Conservation (phyloP, 1,140 invertebrate genomes). For the Drosophila azteca region DNA sequence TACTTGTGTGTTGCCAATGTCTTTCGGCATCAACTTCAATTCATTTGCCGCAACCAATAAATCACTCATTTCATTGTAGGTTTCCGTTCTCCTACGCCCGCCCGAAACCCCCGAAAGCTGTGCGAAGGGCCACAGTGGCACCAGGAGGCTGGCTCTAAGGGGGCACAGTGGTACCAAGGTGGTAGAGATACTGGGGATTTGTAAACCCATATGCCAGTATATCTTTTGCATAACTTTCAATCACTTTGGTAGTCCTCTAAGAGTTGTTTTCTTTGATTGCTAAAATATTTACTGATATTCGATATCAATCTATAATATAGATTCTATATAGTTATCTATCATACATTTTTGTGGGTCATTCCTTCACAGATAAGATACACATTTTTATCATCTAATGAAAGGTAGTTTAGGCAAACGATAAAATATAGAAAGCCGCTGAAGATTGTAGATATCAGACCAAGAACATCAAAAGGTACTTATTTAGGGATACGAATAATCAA, state of each 20-base stretch:
- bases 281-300: not conserved
- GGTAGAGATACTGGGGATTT: not conserved
- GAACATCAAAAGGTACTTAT: too few species aligned
- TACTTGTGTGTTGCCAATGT: slow-evolving; percentile 28
- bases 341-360: not conserved
- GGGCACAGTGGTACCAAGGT: too few species aligned
- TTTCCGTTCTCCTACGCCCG: slow-evolving; percentile 50
- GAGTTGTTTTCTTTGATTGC: not conserved
- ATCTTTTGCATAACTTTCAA: not conserved
- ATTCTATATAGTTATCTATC: not conserved
- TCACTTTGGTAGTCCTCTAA: not conserved
- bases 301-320: not conserved
- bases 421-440: too few species aligned
- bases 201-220: too few species aligned
- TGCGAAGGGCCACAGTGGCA: slow-evolving; percentile 34
- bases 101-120: slow-evolving; percentile 32
- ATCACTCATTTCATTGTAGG: slow-evolving; percentile 72
- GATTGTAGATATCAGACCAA: too few species aligned
- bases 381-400: not conserved
- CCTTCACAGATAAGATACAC: slow-evolving; percentile 2
- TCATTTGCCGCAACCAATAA: slow-evolving; percentile 66
- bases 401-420: not conserved
- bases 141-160: not conserved
- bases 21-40: slow-evolving; percentile 72
- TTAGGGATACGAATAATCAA: too few species aligned